Evolutionary conservation across 2,113 vertebrate species (phyloP).

Genomic region (Oreochromis aureus): DNA sequence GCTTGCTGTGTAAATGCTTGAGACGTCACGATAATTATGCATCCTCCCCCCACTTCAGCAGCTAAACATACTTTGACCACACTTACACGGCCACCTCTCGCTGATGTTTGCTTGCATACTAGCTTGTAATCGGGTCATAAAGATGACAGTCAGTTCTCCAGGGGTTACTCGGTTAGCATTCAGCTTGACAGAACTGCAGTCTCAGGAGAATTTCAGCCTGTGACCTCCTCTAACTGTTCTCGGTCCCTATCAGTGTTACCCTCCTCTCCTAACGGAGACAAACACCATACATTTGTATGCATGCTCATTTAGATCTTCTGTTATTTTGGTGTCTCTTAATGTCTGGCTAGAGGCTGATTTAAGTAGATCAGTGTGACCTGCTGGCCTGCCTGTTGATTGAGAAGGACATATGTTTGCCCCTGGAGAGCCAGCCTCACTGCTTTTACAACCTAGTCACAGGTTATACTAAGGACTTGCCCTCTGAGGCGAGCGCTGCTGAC

Average conservation of each 20-base stretch:
- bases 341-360: constrained; percentile 28
- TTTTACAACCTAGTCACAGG: constrained; percentile 45
- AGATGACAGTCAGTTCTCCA: neutral
- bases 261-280: neutral
- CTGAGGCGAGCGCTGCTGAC: constrained; percentile 25
- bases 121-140: neutral
- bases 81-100: neutral
- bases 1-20: constrained; percentile 44
- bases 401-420: constrained; percentile 25
- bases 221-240: constrained; percentile 18
- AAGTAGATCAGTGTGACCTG: constrained; percentile 16
- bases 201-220: constrained; percentile 9
- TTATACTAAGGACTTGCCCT: constrained; percentile 44
- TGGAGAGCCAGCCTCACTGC: constrained; percentile 30
- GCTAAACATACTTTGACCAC: neutral
- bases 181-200: constrained; percentile 16
- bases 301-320: neutral
- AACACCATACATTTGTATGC: neutral
- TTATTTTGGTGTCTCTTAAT: neutral
- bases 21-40: constrained; percentile 20
- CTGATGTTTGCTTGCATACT: neutral
- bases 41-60: neutral
- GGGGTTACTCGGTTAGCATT: constrained; percentile 7
- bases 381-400: constrained; percentile 12
- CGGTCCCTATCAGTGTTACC: constrained; percentile 35